Conservation (phyloP, 2,113 vertebrate species). For the Xerus inauris region DNA sequence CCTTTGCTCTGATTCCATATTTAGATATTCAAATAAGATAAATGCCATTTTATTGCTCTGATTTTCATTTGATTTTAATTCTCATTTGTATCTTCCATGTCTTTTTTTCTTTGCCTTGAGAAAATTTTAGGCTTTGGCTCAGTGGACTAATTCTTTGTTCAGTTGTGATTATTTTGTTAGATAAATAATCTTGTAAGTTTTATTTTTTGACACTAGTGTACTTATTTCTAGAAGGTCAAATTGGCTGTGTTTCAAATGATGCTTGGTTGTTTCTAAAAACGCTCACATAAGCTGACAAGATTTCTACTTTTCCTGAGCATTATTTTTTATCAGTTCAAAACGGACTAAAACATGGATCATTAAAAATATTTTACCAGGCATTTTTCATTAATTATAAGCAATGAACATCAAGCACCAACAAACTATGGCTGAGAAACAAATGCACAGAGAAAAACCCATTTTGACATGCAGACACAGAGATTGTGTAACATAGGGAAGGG, state of each 20-base stretch:
- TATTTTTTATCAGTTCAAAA: not conserved
- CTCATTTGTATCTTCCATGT: not conserved
- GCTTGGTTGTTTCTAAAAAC: not conserved
- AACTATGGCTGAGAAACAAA: not conserved
- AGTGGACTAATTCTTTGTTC: not conserved
- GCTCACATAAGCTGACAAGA: not conserved
- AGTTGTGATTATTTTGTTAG: not conserved
- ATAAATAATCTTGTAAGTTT: not conserved
- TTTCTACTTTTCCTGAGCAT: not conserved
- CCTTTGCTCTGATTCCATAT: not conserved
- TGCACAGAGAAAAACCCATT: not conserved
- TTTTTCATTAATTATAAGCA: not conserved
- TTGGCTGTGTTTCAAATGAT: not conserved
- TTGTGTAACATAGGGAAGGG: not conserved
- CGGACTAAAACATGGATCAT: not conserved
- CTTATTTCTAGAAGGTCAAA: not conserved
- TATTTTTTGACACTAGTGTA: not conserved
- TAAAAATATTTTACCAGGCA: not conserved
- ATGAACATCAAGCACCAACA: no score
- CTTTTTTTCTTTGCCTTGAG: not conserved
- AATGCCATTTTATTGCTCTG: not conserved
- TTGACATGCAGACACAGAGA: not conserved
- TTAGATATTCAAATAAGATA: not conserved
- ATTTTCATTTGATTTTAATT: not conserved
- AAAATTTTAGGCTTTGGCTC: not conserved